These are phyloP conservation scores for Cloeon dipterum DNA, from an alignment of 2,888 invertebrate species.

Conservation along the genomic window DNA sequence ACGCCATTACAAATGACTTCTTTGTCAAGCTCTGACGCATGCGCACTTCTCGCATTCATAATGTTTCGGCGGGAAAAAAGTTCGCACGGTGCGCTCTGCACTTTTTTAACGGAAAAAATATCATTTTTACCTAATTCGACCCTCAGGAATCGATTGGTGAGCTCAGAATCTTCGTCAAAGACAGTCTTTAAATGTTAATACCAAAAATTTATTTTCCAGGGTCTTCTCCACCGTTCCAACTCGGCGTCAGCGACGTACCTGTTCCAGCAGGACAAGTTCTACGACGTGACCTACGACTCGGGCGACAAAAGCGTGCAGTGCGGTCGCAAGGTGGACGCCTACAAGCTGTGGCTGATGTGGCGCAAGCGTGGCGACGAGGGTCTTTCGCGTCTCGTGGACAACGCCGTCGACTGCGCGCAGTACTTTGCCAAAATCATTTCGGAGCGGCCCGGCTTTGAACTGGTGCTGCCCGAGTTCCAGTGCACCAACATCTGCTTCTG, in stretches of 20 bases:
- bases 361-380: conserved; percentile 48
- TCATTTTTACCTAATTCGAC: too few species aligned
- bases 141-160: too few species aligned
- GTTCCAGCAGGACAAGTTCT: conserved; percentile 68
- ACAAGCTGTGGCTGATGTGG: conserved; percentile 87
- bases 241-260: conserved; percentile 50
- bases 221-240: conserved; percentile 39
- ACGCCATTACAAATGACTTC: too few species aligned
- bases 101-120: too few species aligned
- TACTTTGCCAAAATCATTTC: conserved; percentile 29
- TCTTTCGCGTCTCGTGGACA: conserved; percentile 33
- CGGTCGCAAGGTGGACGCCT: conserved; percentile 76
- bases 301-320: conserved; percentile 82
- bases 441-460: conserved; percentile 29
- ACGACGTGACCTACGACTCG: conserved; percentile 52
- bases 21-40: too few species aligned
- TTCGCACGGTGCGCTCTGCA: too few species aligned
- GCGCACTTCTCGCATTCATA: too few species aligned
- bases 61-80: too few species aligned
- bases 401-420: conserved; percentile 33
- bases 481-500: conserved; percentile 80
- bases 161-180: too few species aligned
- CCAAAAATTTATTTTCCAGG: conserved; percentile 15
- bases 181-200: too few species aligned
- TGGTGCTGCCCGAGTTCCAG: conserved; percentile 31